A percentile compares a stretch with the other conserved stretches of the same genome.
phyloP scores from a whole-genome alignment of 64 coral and sea anemone genomes.

The Hydrozoanthus tunicans region DNA sequence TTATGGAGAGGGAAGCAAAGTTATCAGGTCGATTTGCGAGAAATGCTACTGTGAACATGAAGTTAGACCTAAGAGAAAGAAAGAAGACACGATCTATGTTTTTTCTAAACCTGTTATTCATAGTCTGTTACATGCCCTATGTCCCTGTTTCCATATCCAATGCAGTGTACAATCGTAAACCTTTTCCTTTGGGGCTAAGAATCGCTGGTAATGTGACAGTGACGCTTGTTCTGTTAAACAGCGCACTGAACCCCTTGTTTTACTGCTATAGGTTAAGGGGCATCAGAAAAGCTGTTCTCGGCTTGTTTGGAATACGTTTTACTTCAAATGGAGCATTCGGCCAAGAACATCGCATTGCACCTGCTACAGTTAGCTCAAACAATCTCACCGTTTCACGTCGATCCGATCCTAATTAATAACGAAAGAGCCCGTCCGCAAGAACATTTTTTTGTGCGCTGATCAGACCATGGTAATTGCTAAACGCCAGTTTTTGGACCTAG shows the following conservation, averaged over 20 bases:
- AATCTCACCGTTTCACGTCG: too few species aligned
- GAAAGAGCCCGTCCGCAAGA: too few species aligned
- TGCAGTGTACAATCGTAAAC: conserved; percentile 22
- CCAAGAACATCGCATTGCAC: background rate
- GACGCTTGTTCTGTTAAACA: conserved; percentile 16
- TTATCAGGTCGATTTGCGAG: background rate
- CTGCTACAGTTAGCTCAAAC: background rate
- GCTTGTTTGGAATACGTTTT: background rate
- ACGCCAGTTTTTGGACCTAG: too few species aligned
- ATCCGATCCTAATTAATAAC: too few species aligned
- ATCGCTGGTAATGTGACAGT: conserved; percentile 36
- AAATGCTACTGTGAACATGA: background rate
- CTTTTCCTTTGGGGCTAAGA: conserved; percentile 8
- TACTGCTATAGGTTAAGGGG: conserved; percentile 19
- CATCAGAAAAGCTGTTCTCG: conserved; percentile 10
- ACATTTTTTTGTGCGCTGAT: too few species aligned
- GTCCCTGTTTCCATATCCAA: conserved; percentile 27
- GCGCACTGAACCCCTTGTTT: conserved; percentile 29
- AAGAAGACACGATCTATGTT: conserved; percentile 7
- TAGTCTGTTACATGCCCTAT: conserved; percentile 37
- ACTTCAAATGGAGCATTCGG: background rate
- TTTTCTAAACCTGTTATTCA: conserved; percentile 24
- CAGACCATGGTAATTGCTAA: too few species aligned
- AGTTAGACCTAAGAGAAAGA: background rate
- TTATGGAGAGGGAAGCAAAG: background rate